Evolutionary conservation across 2,888 invertebrate species (phyloP).

Genomic region (Fabriciana adippe): DNA sequence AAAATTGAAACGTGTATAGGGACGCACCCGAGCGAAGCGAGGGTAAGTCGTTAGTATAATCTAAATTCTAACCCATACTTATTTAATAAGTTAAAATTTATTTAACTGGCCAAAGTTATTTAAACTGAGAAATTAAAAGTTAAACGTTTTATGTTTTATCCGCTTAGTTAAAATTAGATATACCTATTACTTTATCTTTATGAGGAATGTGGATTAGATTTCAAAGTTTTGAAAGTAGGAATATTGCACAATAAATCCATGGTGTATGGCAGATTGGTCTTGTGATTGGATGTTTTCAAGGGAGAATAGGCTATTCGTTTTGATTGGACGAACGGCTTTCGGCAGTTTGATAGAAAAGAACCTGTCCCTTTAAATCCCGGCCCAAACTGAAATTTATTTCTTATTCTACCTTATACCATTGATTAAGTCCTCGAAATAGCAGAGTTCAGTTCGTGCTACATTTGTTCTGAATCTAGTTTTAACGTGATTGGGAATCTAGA

Average conservation of each 20-base stretch:
- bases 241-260: conserved; percentile 31
- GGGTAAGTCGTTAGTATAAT: no score
- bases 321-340: conserved; percentile 53
- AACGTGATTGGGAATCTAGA: neutral
- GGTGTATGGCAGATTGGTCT: conserved; percentile 44
- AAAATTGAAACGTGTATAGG: no score
- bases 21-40: no score
- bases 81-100: no score
- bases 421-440: conserved; percentile 28
- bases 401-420: conserved; percentile 30
- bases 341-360: conserved; percentile 34
- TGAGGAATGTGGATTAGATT: neutral
- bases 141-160: no score
- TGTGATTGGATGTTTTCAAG: conserved; percentile 44
- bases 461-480: conserved; percentile 4
- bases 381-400: conserved; percentile 38
- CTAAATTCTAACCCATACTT: no score
- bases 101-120: no score
- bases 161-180: no score
- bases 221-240: conserved; percentile 11
- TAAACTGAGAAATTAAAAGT: no score
- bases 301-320: conserved; percentile 53
- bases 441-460: conserved; percentile 5
- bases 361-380: conserved; percentile 34
- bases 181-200: neutral